These are phyloP conservation scores for Bos taurus DNA, from an alignment of 2,113 vertebrate genomes.

Conservation along the genomic window DNA sequence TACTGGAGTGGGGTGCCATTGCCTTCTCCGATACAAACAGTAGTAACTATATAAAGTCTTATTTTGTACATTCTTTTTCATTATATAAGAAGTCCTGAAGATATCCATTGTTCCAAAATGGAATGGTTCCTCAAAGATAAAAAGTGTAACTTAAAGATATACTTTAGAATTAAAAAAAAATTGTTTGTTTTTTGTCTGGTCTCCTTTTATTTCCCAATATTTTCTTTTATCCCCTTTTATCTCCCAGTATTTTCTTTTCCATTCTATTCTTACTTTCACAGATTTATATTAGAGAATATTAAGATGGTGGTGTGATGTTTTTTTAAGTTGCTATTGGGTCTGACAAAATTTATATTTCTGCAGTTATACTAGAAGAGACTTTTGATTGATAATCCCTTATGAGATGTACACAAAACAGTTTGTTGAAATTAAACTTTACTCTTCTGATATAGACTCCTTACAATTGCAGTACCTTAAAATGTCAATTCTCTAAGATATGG, in stretches of 20 bases:
- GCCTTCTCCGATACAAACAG: background rate
- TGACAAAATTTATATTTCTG: background rate
- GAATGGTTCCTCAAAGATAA: background rate
- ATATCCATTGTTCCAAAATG: background rate
- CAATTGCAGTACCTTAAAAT: conserved; percentile 29
- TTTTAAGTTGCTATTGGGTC: background rate
- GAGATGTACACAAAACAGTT: background rate
- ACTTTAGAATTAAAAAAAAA: background rate
- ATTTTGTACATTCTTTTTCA: background rate
- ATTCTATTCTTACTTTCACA: background rate
- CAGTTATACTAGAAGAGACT: background rate
- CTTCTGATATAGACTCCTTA: conserved; percentile 33
- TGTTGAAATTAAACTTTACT: conserved; percentile 25
- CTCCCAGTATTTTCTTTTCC: background rate
- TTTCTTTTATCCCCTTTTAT: background rate
- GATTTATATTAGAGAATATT: background rate
- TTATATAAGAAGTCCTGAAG: background rate
- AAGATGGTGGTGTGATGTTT: background rate
- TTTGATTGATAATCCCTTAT: background rate
- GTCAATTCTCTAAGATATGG: conserved; percentile 48
- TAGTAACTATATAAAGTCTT: background rate
- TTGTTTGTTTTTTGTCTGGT: background rate
- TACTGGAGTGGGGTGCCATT: too few relatives aligned
- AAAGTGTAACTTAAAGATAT: background rate
- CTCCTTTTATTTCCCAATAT: background rate